These are phyloP conservation scores for Tuta absoluta DNA, from an alignment of 2,888 invertebrate species.

Conservation along the genomic window DNA sequence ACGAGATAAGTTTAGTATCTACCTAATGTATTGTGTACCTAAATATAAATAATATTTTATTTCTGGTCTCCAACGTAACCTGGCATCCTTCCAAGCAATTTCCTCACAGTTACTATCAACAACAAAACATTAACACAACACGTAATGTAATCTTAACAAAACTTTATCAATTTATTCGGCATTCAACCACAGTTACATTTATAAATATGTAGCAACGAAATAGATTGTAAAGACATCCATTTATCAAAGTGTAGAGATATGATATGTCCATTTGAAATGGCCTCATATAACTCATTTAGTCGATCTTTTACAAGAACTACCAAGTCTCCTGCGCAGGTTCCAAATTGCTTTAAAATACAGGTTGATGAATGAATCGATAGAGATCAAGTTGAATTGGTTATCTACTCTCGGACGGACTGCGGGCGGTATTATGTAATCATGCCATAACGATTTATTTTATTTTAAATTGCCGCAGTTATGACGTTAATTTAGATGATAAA, in stretches of 20 bases:
- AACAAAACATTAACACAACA: slow-evolving; percentile 22
- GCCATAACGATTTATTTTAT: slow-evolving; percentile 77
- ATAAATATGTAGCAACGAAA: slow-evolving; percentile 45
- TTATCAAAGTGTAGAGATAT: slow-evolving; percentile 57
- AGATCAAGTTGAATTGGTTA: slow-evolving; percentile 59
- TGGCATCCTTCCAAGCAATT: slow-evolving; percentile 39
- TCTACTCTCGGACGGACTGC: slow-evolving; percentile 58
- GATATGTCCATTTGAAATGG: slow-evolving; percentile 54
- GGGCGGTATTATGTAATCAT: slow-evolving; percentile 76
- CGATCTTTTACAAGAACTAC: slow-evolving; percentile 45
- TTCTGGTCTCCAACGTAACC: slow-evolving; percentile 34
- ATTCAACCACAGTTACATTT: slow-evolving; percentile 31
- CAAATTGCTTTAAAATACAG: slow-evolving; percentile 41
- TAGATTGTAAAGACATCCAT: slow-evolving; percentile 54
- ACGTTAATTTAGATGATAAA: slow-evolving; percentile 77
- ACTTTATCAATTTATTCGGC: slow-evolving; percentile 15
- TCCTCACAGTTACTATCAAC: slow-evolving; percentile 25
- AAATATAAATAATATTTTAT: slow-evolving; percentile 33
- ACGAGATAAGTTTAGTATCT: background rate
- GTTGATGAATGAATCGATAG: slow-evolving; percentile 48
- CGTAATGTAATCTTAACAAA: slow-evolving; percentile 16
- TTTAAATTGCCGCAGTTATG: slow-evolving; percentile 76
- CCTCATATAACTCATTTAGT: slow-evolving; percentile 60
- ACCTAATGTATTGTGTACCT: slow-evolving; percentile 25
- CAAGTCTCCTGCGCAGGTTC: slow-evolving; percentile 35